Evolutionary conservation across 2,113 vertebrate species (phyloP), one percentile per base, ranked within the genome.

Genomic region (Grantiella picta): DNA sequence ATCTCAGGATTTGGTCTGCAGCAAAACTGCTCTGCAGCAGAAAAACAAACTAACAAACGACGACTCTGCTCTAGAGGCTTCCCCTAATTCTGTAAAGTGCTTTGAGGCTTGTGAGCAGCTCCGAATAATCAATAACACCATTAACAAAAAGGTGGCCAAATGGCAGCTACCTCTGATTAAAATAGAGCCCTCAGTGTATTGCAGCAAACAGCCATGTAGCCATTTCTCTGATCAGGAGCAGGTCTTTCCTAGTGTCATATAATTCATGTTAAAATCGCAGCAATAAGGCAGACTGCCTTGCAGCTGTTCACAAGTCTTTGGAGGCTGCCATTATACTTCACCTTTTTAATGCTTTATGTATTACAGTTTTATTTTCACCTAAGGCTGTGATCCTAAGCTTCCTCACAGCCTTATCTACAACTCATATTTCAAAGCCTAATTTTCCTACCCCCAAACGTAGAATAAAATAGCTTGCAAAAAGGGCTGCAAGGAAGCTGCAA

Each of bases 321-420:
- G 94, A 94, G 90, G 94, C 94, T 90, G 66, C 87, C 77, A 91
- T 96, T 89, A 84, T 54, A 72, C 90, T 92, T 97, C 94, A 89
- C 92, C 93, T 95, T 96, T 96, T 96, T 93, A 95, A 96, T 91
- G 92, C 96, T 95, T 96, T 92, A 97, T 91, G 92, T 91, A 95
- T 96, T 93, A 94, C 91, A 92, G 94, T 91, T 96, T 95, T 94
- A 96, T 97, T 96, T 96, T 95, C 94, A 97, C 95, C 92, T 88
- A 86, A 95, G 96, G 97, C 96, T 94, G 94, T 89, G 95, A 94
- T 96, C 91, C 92, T 96, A 86, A 91, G 71, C 90, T 92, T 96
- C 92, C 91, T 97, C 80, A 57, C 72, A 93, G 92, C 83, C 82
- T 95, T 95, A 93, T 94, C 96, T 95, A 90, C 96, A 86, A 94